Percentiles rank a stretch among this genome's conserved stretches.
Conservation (phyloP, 2,797 vertebrate species). For the Lepilemur septentrionalis region DNA sequence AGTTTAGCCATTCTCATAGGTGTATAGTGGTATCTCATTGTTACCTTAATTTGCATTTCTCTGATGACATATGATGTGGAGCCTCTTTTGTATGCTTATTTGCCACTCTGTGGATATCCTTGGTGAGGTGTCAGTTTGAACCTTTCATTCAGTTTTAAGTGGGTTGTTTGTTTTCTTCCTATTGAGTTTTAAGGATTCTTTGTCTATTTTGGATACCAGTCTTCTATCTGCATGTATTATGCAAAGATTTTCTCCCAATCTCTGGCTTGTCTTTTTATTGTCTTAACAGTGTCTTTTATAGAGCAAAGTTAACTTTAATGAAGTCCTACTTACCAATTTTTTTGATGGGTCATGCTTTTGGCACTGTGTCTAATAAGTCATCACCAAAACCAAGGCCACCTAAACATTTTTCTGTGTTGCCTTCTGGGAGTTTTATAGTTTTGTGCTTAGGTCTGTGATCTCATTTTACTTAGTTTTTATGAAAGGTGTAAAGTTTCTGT, state of each 20-base stretch:
- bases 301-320: not conserved
- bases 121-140: not conserved
- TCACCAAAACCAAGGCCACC: not conserved
- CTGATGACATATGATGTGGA: not conserved
- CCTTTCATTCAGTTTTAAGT: not conserved
- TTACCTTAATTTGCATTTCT: not conserved
- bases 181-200: not conserved
- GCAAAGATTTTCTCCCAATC: not conserved
- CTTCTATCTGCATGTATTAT: not conserved
- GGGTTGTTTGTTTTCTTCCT: not conserved
- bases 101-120: not conserved
- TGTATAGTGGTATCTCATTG: not conserved
- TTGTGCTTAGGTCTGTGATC: not conserved
- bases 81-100: not conserved
- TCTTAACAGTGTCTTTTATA: not conserved
- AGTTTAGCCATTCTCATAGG: not conserved
- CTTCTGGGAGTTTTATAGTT: not conserved
- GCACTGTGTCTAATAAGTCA: not conserved
- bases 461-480: not conserved
- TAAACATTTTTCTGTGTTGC: not conserved
- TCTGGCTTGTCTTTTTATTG: not conserved
- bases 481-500: not conserved
- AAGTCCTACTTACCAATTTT: not conserved
- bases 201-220: not conserved
- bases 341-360: not conserved